Evolutionary conservation across 2,113 vertebrate genomes (phyloP).

Genomic region (Takifugu bimaculatus): DNA sequence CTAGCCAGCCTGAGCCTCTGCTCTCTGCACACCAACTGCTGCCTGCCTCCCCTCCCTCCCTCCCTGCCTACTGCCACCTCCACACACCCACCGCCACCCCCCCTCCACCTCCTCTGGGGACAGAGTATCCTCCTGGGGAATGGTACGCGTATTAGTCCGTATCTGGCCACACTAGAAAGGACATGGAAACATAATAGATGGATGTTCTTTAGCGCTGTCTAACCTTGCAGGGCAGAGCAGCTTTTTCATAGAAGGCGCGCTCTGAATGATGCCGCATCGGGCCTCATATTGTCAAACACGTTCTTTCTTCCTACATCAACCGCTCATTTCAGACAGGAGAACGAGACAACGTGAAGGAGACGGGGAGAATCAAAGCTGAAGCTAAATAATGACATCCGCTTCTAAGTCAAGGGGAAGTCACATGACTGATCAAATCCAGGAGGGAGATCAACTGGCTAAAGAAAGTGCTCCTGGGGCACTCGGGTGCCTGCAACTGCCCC

Average conservation of each 20-base stretch:
- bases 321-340: conserved; percentile 7
- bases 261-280: conserved; percentile 27
- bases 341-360: conserved; percentile 10
- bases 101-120: conserved; percentile 50
- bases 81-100: conserved; percentile 19
- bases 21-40: conserved; percentile 77
- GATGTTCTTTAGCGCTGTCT: conserved; percentile 52
- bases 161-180: conserved; percentile 69
- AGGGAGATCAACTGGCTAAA: conserved; percentile 43
- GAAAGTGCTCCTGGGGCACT: conserved; percentile 38
- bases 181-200: conserved; percentile 66
- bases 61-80: conserved; percentile 53
- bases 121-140: conserved; percentile 59
- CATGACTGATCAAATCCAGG: conserved; percentile 10
- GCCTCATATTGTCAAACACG: conserved; percentile 25
- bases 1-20: conserved; percentile 73
- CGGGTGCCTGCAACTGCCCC: conserved; percentile 44
- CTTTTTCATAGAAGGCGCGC: background rate
- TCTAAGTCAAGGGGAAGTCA: too few species aligned
- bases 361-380: background rate
- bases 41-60: conserved; percentile 66
- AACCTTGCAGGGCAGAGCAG: conserved; percentile 23
- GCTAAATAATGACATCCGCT: too few species aligned
- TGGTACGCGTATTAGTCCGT: conserved; percentile 59
- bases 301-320: conserved; percentile 13